These are phyloP conservation scores for Polyodon spathula DNA, from an alignment of 2,113 vertebrate species.

Conservation along the genomic window DNA sequence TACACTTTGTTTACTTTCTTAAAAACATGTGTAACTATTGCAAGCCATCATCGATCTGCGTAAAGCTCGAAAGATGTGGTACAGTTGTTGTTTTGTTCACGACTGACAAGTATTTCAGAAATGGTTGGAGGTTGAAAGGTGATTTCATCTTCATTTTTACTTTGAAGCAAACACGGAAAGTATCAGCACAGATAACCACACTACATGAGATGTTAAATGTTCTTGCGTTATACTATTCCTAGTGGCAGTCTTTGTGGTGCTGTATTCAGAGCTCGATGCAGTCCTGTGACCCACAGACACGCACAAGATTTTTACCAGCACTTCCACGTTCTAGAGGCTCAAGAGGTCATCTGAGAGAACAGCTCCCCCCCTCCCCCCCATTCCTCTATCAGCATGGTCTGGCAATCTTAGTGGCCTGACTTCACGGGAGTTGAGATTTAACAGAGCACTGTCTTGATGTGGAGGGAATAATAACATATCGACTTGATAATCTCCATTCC, in stretches of 20 bases:
- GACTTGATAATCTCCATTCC: constrained; percentile 1
- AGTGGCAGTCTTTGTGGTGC: background rate
- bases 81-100: no score
- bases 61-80: no score
- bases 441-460: background rate
- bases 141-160: background rate
- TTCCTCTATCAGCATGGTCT: background rate
- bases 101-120: no score
- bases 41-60: no score
- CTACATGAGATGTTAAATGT: no score
- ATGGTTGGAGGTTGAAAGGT: no score
- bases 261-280: background rate
- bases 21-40: no score
- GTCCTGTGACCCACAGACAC: background rate
- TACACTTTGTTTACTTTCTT: no score
- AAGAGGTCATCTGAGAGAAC: background rate
- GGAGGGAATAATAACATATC: constrained; percentile 4
- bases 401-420: background rate
- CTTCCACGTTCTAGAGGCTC: background rate
- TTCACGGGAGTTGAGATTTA: background rate
- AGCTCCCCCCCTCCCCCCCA: background rate
- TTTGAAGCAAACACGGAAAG: no score
- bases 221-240: background rate
- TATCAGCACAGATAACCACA: no score
- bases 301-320: background rate